Evolutionary conservation across 2,113 vertebrate species (phyloP).

Genomic region (Dolichotis patagonum): DNA sequence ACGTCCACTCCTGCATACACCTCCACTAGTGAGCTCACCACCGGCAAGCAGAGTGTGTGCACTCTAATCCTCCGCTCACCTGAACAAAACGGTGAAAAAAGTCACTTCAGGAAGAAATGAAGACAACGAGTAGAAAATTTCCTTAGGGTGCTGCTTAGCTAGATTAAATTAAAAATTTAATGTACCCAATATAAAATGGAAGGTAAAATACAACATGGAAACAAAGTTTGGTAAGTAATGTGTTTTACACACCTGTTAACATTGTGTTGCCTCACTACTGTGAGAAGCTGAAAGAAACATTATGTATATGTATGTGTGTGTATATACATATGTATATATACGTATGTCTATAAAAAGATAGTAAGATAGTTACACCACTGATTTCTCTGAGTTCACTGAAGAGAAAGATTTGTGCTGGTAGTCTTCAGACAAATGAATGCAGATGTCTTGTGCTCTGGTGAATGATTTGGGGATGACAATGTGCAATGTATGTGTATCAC

Average conservation of each 20-base stretch:
- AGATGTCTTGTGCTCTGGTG: too few species aligned
- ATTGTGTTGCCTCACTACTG: too few species aligned
- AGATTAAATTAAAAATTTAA: not conserved
- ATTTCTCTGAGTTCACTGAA: too few species aligned
- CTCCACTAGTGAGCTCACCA: conserved; percentile 94
- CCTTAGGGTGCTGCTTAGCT: not conserved
- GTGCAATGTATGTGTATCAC: too few species aligned
- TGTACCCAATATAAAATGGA: not conserved
- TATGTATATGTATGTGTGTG: too few species aligned
- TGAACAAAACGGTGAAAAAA: conserved; percentile 73
- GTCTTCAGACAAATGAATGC: too few species aligned
- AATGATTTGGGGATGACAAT: too few species aligned
- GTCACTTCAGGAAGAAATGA: not conserved
- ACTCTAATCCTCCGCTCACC: conserved; percentile 97
- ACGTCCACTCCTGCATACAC: conserved; percentile 96
- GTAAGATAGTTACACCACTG: too few species aligned
- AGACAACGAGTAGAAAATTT: not conserved
- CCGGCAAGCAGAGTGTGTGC: conserved; percentile 96
- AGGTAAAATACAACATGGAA: not conserved
- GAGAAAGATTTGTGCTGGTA: too few species aligned
- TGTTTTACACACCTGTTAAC: not conserved
- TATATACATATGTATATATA: too few species aligned
- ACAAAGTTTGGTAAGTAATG: not conserved
- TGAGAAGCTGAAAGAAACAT: too few species aligned
- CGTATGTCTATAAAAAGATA: too few species aligned